phyloP scores from a whole-genome alignment of 2,797 vertebrate species.

The Onychomys leucogaster region DNA sequence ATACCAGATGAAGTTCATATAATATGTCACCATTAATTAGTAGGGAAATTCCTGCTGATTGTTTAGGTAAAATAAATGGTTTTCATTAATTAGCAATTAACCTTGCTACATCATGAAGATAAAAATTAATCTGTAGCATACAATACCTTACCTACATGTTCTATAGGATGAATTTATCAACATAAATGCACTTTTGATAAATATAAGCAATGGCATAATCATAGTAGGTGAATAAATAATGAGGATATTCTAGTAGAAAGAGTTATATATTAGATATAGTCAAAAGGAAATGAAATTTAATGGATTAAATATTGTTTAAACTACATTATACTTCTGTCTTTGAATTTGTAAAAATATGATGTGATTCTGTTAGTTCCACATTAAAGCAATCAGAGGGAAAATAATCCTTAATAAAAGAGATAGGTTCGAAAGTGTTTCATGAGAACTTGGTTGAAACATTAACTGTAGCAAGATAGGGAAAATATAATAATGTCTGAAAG shows the following conservation, averaged over 20 bases:
- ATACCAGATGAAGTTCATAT: slow-evolving; percentile 48
- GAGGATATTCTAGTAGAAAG: background rate
- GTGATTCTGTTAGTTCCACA: background rate
- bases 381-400: background rate
- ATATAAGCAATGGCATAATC: slow-evolving; percentile 35
- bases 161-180: slow-evolving; percentile 57
- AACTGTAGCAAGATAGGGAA: background rate
- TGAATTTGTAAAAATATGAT: background rate
- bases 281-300: background rate
- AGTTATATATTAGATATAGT: background rate
- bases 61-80: slow-evolving; percentile 73
- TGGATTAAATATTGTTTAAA: background rate
- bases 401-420: background rate
- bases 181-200: slow-evolving; percentile 55
- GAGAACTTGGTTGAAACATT: background rate
- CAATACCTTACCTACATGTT: slow-evolving; percentile 6
- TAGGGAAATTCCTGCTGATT: slow-evolving; percentile 54
- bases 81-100: slow-evolving; percentile 78
- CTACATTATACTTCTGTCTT: background rate
- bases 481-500: background rate
- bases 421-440: background rate
- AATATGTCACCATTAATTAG: slow-evolving; percentile 68
- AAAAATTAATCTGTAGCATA: slow-evolving; percentile 49
- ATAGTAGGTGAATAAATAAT: background rate
- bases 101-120: slow-evolving; percentile 71